Percentiles rank a stretch among this genome's conserved stretches.
These are phyloP conservation scores for Drosophila truncata DNA, from an alignment of 1,140 invertebrate genomes.

Conservation along the genomic window DNA sequence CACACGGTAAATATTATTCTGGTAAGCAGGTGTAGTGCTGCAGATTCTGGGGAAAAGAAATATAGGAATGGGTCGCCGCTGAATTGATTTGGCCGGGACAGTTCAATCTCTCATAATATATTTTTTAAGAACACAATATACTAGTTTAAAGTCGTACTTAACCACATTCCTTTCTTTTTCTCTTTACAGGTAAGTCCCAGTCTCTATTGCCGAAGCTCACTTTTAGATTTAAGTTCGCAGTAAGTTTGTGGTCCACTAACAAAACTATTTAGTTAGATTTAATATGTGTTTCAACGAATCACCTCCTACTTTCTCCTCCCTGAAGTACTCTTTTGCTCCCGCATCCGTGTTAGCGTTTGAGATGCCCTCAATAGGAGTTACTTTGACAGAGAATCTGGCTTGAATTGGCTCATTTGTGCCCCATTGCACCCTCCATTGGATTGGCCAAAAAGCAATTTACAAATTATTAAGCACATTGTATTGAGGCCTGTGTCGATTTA, in stretches of 20 bases:
- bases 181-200: conserved; percentile 64
- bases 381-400: conserved; percentile 6
- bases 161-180: not conserved
- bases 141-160: conserved; percentile 4
- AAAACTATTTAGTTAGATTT: conserved; percentile 5
- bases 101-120: not conserved
- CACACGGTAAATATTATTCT: conserved; percentile 68
- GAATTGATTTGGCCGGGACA: conserved; percentile 27
- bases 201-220: conserved; percentile 8
- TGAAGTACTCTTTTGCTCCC: conserved; percentile 1
- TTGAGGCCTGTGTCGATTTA: conserved; percentile 69
- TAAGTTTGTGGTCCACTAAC: conserved; percentile 68
- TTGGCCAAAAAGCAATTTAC: conserved; percentile 39
- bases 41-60: not conserved
- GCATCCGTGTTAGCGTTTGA: conserved; percentile 23
- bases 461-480: conserved; percentile 63
- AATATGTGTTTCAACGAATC: conserved; percentile 6
- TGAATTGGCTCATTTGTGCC: conserved; percentile 14
- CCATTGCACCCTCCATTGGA: conserved; percentile 29
- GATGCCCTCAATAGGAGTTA: conserved; percentile 8
- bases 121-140: not conserved
- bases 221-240: conserved; percentile 62
- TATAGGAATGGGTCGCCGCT: not conserved
- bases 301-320: conserved; percentile 1
- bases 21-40: conserved; percentile 18